Percentiles rank a stretch among this genome's conserved stretches.
Conservation (phyloP, 2,113 vertebrate species). For the Microcebus murinus region DNA sequence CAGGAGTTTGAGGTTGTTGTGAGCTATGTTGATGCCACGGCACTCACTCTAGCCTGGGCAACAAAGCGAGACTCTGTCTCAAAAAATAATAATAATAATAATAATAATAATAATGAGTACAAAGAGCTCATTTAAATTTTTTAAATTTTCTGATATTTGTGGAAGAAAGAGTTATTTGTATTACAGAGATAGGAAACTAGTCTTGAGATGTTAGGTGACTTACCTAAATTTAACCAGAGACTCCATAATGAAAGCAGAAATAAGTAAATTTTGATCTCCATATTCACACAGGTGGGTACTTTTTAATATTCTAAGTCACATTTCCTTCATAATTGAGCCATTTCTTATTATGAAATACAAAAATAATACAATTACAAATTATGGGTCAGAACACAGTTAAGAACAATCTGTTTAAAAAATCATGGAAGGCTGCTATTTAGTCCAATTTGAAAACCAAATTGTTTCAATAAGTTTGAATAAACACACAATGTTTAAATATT, state of each 20-base stretch:
- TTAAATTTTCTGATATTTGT: neutral
- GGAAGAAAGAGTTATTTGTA: neutral
- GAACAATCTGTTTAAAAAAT: neutral
- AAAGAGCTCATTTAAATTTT: neutral
- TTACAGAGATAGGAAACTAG: neutral
- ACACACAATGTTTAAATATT: neutral
- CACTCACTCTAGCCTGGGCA: too few species aligned
- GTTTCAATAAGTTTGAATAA: slow-evolving; percentile 26
- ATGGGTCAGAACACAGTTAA: neutral
- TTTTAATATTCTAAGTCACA: neutral
- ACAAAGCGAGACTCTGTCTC: too few species aligned
- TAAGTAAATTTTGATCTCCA: neutral
- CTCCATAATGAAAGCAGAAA: neutral
- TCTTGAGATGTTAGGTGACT: neutral
- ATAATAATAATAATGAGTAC: neutral
- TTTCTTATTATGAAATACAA: neutral
- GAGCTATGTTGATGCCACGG: too few species aligned
- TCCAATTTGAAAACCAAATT: neutral
- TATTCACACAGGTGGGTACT: neutral
- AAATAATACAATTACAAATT: neutral
- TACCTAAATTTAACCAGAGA: slow-evolving; percentile 13
- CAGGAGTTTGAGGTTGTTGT: too few species aligned
- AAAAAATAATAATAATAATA: too few species aligned
- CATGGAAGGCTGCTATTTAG: neutral
- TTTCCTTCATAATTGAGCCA: neutral